These are phyloP conservation scores for Thamnophis sirtalis DNA, from an alignment of 2,113 vertebrate genomes.

Conservation along the genomic window DNA sequence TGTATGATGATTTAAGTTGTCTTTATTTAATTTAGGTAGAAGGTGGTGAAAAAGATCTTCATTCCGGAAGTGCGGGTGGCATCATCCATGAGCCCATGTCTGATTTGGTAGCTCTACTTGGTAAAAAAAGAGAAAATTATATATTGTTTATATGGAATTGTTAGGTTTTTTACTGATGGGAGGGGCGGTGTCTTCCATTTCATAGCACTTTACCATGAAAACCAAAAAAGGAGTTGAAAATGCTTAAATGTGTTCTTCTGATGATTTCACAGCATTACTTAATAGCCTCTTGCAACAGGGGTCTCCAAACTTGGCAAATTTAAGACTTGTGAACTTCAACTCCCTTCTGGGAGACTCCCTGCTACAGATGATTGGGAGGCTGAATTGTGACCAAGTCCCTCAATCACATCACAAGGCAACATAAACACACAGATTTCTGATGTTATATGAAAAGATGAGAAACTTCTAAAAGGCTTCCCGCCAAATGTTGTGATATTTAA, in stretches of 20 bases:
- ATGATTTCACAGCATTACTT: background rate
- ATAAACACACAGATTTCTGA: background rate
- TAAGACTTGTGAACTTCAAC: too few species aligned
- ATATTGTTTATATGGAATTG: background rate
- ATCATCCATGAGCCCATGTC: constrained; percentile 71
- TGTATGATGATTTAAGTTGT: background rate
- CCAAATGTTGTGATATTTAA: background rate
- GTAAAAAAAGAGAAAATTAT: constrained; percentile 53
- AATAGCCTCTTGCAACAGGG: background rate
- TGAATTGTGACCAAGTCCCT: background rate
- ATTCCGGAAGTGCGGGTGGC: constrained; percentile 76
- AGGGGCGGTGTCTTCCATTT: background rate
- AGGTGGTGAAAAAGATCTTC: constrained; percentile 70
- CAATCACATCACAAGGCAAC: background rate
- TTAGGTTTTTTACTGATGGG: background rate
- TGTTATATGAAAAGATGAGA: background rate
- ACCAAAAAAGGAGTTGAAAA: background rate
- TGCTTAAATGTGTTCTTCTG: background rate
- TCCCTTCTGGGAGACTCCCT: too few species aligned
- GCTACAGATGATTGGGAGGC: background rate
- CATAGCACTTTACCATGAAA: background rate
- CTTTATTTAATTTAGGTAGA: constrained; percentile 63
- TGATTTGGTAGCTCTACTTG: constrained; percentile 73
- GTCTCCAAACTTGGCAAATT: background rate
- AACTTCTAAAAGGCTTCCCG: background rate